Conservation (phyloP, 2,797 vertebrate species). For the Furcifer pardalis region DNA sequence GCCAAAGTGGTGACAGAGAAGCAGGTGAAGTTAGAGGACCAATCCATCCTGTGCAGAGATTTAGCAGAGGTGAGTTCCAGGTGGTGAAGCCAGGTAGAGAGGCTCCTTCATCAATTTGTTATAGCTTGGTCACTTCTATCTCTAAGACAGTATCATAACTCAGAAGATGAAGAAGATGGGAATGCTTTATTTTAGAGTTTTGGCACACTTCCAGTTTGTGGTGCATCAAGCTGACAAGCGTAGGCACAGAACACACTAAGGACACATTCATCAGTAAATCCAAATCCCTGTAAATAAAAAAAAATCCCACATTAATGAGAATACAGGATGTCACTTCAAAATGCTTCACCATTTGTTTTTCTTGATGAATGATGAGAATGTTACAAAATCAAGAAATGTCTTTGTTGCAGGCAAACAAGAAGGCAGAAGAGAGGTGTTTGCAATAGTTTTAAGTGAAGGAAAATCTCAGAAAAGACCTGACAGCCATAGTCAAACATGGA, state of each 20-base stretch:
- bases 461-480: not conserved
- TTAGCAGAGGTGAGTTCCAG: not conserved
- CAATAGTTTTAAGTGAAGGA: not conserved
- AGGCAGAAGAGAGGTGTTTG: not conserved
- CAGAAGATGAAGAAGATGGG: not conserved
- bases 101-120: not conserved
- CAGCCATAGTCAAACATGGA: no score
- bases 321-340: no score
- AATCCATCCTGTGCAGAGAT: conserved; percentile 62
- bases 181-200: not conserved
- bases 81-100: not conserved
- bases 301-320: not conserved
- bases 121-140: not conserved
- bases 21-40: conserved; percentile 62
- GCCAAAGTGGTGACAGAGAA: conserved; percentile 7
- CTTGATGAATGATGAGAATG: not conserved
- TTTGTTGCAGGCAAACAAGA: not conserved
- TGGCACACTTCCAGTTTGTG: not conserved
- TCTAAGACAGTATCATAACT: not conserved
- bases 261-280: not conserved
- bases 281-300: not conserved
- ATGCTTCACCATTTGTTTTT: not conserved
- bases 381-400: not conserved
- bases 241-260: not conserved
- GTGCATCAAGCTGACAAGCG: not conserved